Conservation (phyloP, 2,797 vertebrate species). For the Clarias pachynema region DNA sequence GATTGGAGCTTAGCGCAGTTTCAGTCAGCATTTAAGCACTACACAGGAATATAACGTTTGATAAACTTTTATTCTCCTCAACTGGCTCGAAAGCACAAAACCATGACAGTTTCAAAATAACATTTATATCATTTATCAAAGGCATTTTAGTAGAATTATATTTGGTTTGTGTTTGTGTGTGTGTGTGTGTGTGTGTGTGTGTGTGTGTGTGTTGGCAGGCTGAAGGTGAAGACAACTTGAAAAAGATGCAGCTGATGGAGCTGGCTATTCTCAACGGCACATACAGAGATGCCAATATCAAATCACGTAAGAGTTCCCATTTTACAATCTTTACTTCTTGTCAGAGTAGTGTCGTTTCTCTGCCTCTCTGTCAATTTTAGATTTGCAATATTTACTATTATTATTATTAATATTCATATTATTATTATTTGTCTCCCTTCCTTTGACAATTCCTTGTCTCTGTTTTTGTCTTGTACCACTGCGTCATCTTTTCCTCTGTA, state of each 20-base stretch:
- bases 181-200: slow-evolving; percentile 49
- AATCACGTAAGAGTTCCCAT: slow-evolving; percentile 89
- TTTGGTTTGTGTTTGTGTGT: slow-evolving; percentile 48
- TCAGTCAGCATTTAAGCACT: background rate
- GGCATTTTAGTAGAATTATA: background rate
- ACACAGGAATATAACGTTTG: background rate
- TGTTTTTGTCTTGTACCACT: slow-evolving; percentile 31
- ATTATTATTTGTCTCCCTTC: slow-evolving; percentile 5
- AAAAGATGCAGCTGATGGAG: slow-evolving; percentile 99
- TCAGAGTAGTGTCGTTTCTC: slow-evolving; percentile 69
- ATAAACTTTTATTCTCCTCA: background rate
- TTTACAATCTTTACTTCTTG: slow-evolving; percentile 20
- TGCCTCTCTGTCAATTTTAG: background rate
- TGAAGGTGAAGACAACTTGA: slow-evolving; percentile 98
- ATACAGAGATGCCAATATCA: slow-evolving; percentile 98
- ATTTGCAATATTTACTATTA: background rate
- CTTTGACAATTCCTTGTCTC: slow-evolving; percentile 22
- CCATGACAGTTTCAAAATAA: background rate
- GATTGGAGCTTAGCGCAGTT: slow-evolving; percentile 4
- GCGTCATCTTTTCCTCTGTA: slow-evolving; percentile 74
- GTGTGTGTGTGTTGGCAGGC: slow-evolving; percentile 75
- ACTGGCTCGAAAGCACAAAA: background rate
- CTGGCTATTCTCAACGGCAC: slow-evolving; percentile 98
- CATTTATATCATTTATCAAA: background rate
- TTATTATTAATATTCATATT: background rate